Base-by-base conservation (phyloP, 2,888 invertebrate genomes). In the Ormyrus nitidulus region DNA sequence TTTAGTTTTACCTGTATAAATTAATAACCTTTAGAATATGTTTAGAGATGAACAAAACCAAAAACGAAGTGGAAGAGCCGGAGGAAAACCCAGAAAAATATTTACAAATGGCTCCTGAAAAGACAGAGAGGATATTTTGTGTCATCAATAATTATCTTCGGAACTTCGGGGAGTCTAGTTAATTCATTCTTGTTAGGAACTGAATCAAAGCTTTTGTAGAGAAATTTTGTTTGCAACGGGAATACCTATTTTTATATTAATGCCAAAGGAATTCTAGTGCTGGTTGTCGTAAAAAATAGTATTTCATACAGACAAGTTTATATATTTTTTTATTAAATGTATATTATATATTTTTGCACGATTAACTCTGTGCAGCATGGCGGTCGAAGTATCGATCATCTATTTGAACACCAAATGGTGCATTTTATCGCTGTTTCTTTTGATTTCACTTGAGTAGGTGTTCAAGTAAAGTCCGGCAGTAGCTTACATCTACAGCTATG, bases 191-290 rank as follows among this genome's bases (percentile, higher is more conserved):
- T 49, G 7, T 49, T 34, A 10, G 19, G 10, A 48, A n/a, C 6
- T 69, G 11, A 51, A 61, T 11, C 6, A 53, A 64, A 49, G 49
- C 8, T 10, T 61, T 44, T 44, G 54, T 61, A 65, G 59, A 68
- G 4, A 54, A 13, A 74, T 59, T 64, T 44, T 53, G 34, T 48
- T 34, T 58, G 34, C 34, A 34, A 34, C 34, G 34, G 34, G 4
- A 34, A n/a, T 79, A 34, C 6, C 54, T 19, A 54, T 66, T 64
- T 56, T 54, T 62, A 49, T 11, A 73, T 68, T 75, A 10, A 79
- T 75, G 56, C 79, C 79, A 79, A 79, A 79, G 79, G 75, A 71
- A 70, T 49, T 79, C 68, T 75, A 79, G 79, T 75, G 53, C 54
- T 10, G 19, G 62, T 10, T 65, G 46, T 44, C 49, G 54, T 72